phyloP scores from a whole-genome alignment of 2,113 vertebrate species.

The Ptilonorhynchus violaceus region DNA sequence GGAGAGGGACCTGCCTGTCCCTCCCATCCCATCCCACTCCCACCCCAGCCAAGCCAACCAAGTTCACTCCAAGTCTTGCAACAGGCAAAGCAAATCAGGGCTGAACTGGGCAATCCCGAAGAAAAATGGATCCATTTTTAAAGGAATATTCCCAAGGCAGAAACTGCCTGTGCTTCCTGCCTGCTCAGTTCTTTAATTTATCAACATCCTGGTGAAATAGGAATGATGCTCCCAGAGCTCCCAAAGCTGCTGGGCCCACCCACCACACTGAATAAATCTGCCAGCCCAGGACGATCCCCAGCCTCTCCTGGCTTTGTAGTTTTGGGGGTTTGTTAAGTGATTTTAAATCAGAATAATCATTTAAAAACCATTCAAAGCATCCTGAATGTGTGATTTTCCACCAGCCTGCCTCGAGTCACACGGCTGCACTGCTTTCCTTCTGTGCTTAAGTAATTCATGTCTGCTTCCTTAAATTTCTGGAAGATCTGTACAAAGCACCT shows the following conservation, averaged over 20 bases:
- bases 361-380: neutral
- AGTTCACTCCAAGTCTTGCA: neutral
- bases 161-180: neutral
- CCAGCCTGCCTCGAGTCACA: neutral
- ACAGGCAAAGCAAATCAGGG: neutral
- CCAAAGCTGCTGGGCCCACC: neutral
- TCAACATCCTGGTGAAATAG: neutral
- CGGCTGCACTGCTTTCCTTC: neutral
- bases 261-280: neutral
- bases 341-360: neutral
- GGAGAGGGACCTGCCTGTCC: neutral
- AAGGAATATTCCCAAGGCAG: neutral
- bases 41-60: neutral
- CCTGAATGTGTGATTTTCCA: neutral
- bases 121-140: rapidly evolving
- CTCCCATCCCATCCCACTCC: neutral
- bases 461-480: neutral
- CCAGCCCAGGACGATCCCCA: neutral
- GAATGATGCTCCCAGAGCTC: neutral
- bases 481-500: neutral
- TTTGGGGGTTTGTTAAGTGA: neutral
- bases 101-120: neutral
- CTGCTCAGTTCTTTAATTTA: neutral
- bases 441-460: neutral
- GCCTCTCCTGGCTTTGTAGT: neutral